Evolutionary conservation across 2,797 vertebrate genomes (phyloP), one percentile per base, ranked within the genome.

Genomic region (Garrulus glandarius): DNA sequence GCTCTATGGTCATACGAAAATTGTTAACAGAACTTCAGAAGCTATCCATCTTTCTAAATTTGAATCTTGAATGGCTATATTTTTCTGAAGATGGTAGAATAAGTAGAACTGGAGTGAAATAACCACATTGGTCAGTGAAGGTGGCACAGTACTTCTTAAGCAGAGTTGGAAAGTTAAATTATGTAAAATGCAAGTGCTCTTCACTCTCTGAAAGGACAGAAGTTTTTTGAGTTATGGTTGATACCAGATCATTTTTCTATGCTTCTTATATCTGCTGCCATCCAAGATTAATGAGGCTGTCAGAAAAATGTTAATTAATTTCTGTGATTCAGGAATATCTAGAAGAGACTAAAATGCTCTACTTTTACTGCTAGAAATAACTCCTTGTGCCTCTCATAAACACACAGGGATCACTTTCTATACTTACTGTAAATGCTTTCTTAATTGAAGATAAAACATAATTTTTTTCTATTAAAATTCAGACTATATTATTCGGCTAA

Each of bases 281-380:
- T 89, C 23, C 44, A 64, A 56, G 32, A 46, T 59, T 61, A 77
- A 63, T 44, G 68, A 79, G 39, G 5, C 19, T 61, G 11, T 64
- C 60, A 82, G 39, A 69, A 32, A 84, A 94, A 71, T 36, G 26
- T 30, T 88, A 56, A 52, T 75, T 56, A 79, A 79, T 59, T 76
- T 82, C 36, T 79, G 15, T 80, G 52, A 26, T 57, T 72, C 39
- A 50, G 47, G 41, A 70, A 49, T 80, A 34, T 37, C 19, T 27
- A 37, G 69, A 88, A 19, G 3, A 37, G 11, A 57, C 4, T 20
- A n/a, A 13, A 60, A 32, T 22, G 8, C 13, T 89, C 30, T 50
- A 55, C 46, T 65, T 91, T 43, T 52, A 23, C 24, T 69, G 30
- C 7, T 36, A 37, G 12, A 79, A 67, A 8, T 53, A 60, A 46